phyloP scores from a whole-genome alignment of 2,113 vertebrate genomes.

The Tyrannus savana region DNA sequence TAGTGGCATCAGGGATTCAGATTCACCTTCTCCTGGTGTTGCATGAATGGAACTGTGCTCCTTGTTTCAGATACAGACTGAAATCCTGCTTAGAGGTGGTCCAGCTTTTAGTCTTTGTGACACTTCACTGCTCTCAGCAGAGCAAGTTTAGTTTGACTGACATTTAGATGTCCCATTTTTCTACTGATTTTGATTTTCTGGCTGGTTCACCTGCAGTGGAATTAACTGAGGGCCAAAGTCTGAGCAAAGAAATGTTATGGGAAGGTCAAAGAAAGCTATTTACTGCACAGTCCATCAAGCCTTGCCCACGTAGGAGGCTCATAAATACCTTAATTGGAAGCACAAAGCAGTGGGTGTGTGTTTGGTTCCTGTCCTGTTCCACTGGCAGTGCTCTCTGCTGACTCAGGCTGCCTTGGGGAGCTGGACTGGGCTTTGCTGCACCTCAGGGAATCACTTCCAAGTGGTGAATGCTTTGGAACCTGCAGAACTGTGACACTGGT shows the following conservation, averaged over 20 bases:
- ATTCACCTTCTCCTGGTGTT: not conserved
- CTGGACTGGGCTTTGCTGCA: not conserved
- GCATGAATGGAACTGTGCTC: not conserved
- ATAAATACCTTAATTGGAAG: not conserved
- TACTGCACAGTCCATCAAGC: not conserved
- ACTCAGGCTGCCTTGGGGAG: not conserved
- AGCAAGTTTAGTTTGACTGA: not conserved
- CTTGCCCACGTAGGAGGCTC: not conserved
- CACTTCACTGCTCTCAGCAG: not conserved
- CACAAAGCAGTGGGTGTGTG: not conserved
- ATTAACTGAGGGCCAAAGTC: rapidly evolving
- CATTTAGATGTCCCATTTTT: not conserved
- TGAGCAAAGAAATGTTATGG: not conserved
- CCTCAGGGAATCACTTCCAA: not conserved
- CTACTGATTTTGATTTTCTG: not conserved
- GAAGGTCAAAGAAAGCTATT: not conserved
- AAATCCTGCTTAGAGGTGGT: not conserved
- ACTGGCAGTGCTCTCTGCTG: not conserved
- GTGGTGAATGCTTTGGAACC: not conserved
- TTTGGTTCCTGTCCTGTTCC: not conserved
- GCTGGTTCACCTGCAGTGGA: not conserved
- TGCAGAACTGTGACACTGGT: not conserved
- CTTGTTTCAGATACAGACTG: not conserved
- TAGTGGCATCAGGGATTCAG: not conserved
- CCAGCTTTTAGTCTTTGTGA: not conserved